A percentile compares a stretch with the other conserved stretches of the same genome.
Conservation (phyloP, 64 coral and sea anemone species). For the Trachythela sp. region DNA sequence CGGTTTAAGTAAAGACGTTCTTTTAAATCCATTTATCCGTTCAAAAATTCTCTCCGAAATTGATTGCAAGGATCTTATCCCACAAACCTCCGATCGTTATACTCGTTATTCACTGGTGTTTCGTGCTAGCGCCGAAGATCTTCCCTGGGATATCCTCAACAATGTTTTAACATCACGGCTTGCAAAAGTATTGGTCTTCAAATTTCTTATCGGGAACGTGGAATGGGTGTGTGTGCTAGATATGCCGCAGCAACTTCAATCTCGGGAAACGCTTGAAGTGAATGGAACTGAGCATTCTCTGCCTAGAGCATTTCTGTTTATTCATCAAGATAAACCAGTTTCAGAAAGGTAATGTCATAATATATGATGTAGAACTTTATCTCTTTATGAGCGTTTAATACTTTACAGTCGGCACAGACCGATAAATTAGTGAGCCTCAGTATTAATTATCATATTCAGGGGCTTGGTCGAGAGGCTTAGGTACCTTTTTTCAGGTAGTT, state of each 20-base stretch:
- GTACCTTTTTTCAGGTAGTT: too few species aligned
- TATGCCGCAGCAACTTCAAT: conserved; percentile 32
- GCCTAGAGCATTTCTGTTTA: background rate
- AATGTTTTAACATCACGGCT: conserved; percentile 54
- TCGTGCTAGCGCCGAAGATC: conserved; percentile 23
- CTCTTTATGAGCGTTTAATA: too few species aligned
- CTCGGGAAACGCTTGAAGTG: conserved; percentile 39
- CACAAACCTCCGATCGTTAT: background rate
- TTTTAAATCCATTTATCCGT: conserved; percentile 52
- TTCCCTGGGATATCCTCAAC: conserved; percentile 57
- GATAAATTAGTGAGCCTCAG: too few species aligned
- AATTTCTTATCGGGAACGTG: conserved; percentile 52
- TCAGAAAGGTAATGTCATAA: background rate
- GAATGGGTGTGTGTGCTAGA: conserved; percentile 60
- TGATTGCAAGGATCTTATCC: conserved; percentile 51
- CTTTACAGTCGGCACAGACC: too few species aligned
- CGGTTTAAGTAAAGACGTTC: conserved; percentile 7
- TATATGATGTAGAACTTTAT: too few species aligned
- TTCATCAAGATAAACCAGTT: background rate
- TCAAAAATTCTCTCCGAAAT: conserved; percentile 58
- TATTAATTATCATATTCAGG: too few species aligned
- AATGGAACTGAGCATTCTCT: background rate
- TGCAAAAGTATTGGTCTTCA: conserved; percentile 56
- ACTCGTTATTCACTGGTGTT: conserved; percentile 44
- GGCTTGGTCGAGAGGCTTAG: too few species aligned